phyloP scores from a whole-genome alignment of 2,888 invertebrate genomes.

The Xylocampa areola region DNA sequence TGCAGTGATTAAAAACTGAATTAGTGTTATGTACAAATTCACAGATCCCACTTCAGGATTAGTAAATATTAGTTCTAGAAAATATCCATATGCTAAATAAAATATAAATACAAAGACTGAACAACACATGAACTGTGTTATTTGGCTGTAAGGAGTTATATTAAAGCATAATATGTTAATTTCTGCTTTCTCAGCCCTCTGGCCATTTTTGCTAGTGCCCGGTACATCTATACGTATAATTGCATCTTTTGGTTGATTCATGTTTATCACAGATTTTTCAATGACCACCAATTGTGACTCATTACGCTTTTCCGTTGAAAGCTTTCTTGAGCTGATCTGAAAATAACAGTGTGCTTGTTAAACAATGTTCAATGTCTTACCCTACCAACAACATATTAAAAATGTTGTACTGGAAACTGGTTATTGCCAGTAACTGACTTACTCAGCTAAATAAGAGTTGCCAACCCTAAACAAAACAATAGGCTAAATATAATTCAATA shows the following conservation, averaged over 20 bases:
- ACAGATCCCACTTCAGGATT: constrained; percentile 96
- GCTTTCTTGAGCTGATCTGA: constrained; percentile 29
- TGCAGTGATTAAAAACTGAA: constrained; percentile 97
- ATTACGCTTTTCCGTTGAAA: constrained; percentile 21
- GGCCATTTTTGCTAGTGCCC: constrained; percentile 39
- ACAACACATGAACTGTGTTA: constrained; percentile 93
- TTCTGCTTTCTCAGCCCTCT: constrained; percentile 74
- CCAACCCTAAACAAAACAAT: too few species aligned
- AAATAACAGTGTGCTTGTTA: constrained; percentile 9
- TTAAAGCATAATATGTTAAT: constrained; percentile 93
- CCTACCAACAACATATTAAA: too few species aligned
- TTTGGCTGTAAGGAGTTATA: constrained; percentile 91
- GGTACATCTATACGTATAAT: constrained; percentile 76
- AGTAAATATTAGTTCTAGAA: constrained; percentile 97
- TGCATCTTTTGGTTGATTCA: constrained; percentile 75
- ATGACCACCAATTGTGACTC: constrained; percentile 21
- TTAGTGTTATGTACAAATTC: constrained; percentile 97
- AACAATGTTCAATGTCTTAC: not conserved
- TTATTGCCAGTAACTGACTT: too few species aligned
- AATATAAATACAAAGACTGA: constrained; percentile 95
- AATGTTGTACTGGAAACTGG: too few species aligned
- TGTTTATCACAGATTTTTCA: constrained; percentile 39
- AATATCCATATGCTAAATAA: constrained; percentile 97
- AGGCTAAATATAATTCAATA: too few species aligned
- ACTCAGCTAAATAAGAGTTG: too few species aligned